phyloP scores from a whole-genome alignment of 2,113 vertebrate genomes.

The Protomyctophum bolini region DNA sequence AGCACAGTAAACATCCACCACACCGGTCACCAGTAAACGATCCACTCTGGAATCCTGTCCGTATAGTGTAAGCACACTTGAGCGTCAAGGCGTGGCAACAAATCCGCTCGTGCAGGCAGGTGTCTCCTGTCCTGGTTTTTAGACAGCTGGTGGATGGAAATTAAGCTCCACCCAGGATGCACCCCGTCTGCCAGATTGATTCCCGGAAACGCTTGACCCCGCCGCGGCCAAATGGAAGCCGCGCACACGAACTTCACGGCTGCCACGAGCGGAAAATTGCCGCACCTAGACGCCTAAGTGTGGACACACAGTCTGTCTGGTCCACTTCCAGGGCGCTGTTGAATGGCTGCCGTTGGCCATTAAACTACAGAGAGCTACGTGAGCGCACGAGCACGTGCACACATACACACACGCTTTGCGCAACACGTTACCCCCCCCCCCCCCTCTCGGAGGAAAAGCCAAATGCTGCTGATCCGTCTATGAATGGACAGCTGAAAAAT shows the following conservation, averaged over 20 bases:
- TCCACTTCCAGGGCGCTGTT: no score
- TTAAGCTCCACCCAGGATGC: no score
- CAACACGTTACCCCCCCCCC: conserved; percentile 16
- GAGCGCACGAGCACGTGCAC: not conserved
- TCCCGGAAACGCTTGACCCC: no score
- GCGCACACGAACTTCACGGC: conserved; percentile 1
- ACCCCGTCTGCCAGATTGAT: no score
- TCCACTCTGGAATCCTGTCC: conserved; percentile 22
- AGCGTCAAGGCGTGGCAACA: not conserved
- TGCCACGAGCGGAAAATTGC: no score
- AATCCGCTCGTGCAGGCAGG: conserved; percentile 13
- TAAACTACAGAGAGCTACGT: not conserved
- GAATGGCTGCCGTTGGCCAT: not conserved
- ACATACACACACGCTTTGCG: conserved; percentile 17
- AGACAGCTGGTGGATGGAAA: no score
- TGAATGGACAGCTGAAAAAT: not conserved
- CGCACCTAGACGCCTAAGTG: no score
- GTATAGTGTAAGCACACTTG: no score
- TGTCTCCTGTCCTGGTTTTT: no score
- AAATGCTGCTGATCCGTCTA: conserved; percentile 63
- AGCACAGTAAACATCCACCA: not conserved
- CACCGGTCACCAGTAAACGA: not conserved
- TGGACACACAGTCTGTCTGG: no score
- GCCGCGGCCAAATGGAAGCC: not conserved
- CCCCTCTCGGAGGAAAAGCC: conserved; percentile 39